A percentile compares a stretch with the other conserved stretches of the same genome.
Conservation (phyloP, 1,140 invertebrate species). For the Drosophila neocordata region DNA sequence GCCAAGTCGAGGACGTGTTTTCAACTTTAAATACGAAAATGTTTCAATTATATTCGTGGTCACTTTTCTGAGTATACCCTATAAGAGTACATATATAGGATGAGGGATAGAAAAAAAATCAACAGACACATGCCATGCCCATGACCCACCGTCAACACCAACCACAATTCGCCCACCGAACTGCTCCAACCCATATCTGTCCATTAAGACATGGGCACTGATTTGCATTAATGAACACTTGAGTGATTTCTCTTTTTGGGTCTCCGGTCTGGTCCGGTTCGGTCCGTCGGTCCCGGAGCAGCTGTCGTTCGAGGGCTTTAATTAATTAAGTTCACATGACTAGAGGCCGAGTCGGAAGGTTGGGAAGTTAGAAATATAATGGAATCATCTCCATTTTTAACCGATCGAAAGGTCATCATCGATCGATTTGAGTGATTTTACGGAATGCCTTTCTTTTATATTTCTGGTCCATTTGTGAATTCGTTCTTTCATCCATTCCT, state of each 20-base stretch:
- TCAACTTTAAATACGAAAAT: too few species aligned
- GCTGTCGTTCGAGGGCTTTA: slow-evolving; percentile 73
- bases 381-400: background rate
- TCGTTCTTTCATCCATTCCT: slow-evolving; percentile 7
- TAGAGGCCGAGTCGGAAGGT: slow-evolving; percentile 30
- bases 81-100: too few species aligned
- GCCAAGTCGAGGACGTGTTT: too few species aligned
- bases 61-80: background rate
- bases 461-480: background rate
- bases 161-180: background rate
- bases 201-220: slow-evolving; percentile 72
- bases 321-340: slow-evolving; percentile 80
- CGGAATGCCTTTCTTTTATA: slow-evolving; percentile 26
- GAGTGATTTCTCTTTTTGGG: slow-evolving; percentile 69
- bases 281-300: slow-evolving; percentile 34
- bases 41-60: background rate
- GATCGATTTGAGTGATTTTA: slow-evolving; percentile 35
- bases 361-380: background rate
- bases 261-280: slow-evolving; percentile 43
- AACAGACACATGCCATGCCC: slow-evolving; percentile 28
- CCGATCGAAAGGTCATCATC: slow-evolving; percentile 61
- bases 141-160: background rate
- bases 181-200: slow-evolving; percentile 17
- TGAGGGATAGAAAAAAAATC: slow-evolving; percentile 2
- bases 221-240: slow-evolving; percentile 79